Base-by-base conservation (phyloP, 1,140 invertebrate species). In the Euura lappo region DNA sequence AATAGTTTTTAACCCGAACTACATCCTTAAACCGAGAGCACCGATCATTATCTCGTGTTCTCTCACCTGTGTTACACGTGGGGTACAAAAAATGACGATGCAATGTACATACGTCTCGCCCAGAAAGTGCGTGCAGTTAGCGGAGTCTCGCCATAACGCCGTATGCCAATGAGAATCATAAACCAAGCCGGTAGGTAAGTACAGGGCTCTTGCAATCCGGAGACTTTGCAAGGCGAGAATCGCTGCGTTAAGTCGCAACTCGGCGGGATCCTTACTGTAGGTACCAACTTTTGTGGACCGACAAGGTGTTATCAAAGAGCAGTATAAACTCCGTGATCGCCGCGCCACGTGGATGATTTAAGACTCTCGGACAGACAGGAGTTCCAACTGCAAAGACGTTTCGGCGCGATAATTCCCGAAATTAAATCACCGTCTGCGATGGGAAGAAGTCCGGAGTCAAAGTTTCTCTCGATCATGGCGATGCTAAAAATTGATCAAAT, bases 251-350 rank as follows among this genome's bases (percentile, higher is more conserved):
- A 28, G 28, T 28, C 28, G n/a, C n/a, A n/a, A n/a, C n/a, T n/a
- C n/a, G n/a, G n/a, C n/a, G n/a, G n/a, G 28, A 28, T 28, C 28
- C 28, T 28, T 28, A 28, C 28, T 28, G 28, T n/a, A n/a, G n/a
- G n/a, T 28, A 28, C 28, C 28, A 28, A 28, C 28, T 28, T 28
- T 28, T 28, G 51, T 8, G 2, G 13, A 60, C 51, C 2, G 28
- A 45, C 69, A 42, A 3, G 7, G 4, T 45, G 69, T 7, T 77
- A 71, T 51, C 64, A 2, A 43, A 65, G 43, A 76, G 69, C 75
- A 76, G 78, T 78, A 75, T 28, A 60, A 78, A 74, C 79, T 51
- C 51, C 45, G 65, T 68, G 72, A 78, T 70, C 77, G 79, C 76
- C 67, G 69, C 13, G 6, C 51, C 10, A 3, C 69, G 65, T 5